Conservation (phyloP, 2,113 vertebrate genomes). For the Apodemus speciosus region DNA sequence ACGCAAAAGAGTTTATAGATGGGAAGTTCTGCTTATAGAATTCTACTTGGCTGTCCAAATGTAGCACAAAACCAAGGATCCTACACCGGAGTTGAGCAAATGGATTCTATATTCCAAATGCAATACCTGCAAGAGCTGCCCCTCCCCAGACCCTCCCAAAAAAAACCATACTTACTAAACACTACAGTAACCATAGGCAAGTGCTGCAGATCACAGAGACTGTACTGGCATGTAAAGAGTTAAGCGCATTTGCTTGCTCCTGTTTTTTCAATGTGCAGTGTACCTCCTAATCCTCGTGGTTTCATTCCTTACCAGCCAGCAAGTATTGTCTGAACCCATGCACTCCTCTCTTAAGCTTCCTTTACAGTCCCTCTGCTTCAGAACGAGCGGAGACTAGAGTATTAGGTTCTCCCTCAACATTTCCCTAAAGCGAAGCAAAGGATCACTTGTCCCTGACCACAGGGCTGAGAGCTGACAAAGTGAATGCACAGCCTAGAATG, state of each 20-base stretch:
- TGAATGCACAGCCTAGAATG: constrained; percentile 50
- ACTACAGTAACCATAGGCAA: not conserved
- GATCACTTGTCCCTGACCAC: constrained; percentile 58
- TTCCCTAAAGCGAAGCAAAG: constrained; percentile 36
- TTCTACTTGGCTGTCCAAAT: not conserved
- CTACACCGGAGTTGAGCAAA: not conserved
- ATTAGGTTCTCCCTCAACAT: constrained; percentile 72
- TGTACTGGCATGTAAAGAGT: constrained; percentile 52
- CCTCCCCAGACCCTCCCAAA: not conserved
- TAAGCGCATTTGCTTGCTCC: constrained; percentile 58
- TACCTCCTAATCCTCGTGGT: constrained; percentile 75
- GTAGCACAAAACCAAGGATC: not conserved
- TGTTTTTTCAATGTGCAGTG: constrained; percentile 21
- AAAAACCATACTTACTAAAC: not conserved
- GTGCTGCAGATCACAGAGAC: not conserved
- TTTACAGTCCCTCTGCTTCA: constrained; percentile 65
- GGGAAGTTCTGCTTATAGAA: not conserved
- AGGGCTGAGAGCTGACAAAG: constrained; percentile 14
- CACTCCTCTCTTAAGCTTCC: constrained; percentile 69
- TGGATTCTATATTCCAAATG: not conserved
- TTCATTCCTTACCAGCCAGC: constrained; percentile 75
- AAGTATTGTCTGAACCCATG: constrained; percentile 73
- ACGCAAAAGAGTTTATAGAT: not conserved
- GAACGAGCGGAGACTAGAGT: constrained; percentile 70
- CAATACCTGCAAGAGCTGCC: not conserved